A percentile compares a stretch with the other conserved stretches of the same genome.
These are phyloP conservation scores for Falco columbarius DNA, from an alignment of 2,797 vertebrate species.

Conservation along the genomic window DNA sequence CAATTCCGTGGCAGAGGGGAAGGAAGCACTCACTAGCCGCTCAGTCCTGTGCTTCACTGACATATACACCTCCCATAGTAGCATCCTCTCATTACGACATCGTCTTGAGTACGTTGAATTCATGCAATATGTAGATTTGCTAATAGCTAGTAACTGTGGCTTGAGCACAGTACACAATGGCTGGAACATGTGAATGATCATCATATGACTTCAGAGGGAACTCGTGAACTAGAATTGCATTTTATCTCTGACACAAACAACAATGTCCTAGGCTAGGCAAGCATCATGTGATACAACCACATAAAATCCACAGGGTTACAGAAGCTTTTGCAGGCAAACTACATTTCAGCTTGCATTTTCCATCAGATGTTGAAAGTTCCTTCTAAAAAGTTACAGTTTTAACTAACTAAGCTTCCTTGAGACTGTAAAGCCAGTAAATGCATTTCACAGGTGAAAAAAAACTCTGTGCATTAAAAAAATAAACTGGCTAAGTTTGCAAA, in stretches of 20 bases:
- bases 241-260: slow-evolving; percentile 81
- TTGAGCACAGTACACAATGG: slow-evolving; percentile 77
- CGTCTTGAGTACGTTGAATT: not conserved
- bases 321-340: slow-evolving; percentile 64
- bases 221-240: slow-evolving; percentile 84
- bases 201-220: slow-evolving; percentile 88
- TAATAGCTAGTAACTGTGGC: slow-evolving; percentile 67
- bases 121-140: slow-evolving; percentile 50
- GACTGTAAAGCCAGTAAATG: not conserved
- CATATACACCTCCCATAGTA: not conserved
- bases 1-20: not conserved
- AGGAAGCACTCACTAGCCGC: not conserved
- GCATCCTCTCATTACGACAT: not conserved
- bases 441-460: not conserved
- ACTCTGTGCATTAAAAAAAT: not conserved
- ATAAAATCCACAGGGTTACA: slow-evolving; percentile 73
- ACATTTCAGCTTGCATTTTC: slow-evolving; percentile 62
- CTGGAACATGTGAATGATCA: slow-evolving; percentile 84
- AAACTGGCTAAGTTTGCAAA: not conserved
- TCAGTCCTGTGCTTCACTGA: not conserved
- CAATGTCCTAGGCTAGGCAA: slow-evolving; percentile 73
- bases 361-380: slow-evolving; percentile 63
- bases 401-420: not conserved
- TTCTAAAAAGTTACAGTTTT: slow-evolving; percentile 15
- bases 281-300: slow-evolving; percentile 82